Base-by-base conservation (phyloP, 2,888 invertebrate genomes). In the Xestia c-nigrum region DNA sequence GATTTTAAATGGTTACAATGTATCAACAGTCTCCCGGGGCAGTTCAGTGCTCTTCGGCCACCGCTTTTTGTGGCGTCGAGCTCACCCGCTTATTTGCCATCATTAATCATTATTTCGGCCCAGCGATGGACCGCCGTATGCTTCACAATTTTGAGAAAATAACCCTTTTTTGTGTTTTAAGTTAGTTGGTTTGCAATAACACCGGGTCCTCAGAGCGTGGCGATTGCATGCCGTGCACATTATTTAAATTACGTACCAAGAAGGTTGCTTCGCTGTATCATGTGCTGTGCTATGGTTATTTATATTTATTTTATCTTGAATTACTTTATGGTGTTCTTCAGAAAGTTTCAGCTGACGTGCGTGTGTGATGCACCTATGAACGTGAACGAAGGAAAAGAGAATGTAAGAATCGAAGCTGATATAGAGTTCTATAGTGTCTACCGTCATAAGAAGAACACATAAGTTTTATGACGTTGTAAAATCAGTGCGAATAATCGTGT, bases 61-160 rank as follows among this genome's bases (percentile, higher is more conserved):
- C 82, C 88, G 88, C 90, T 96, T 96, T 96, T 95, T 95, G 91
- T 94, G 86, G 89, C 90, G 89, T 89, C 91, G 89, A 87, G 90
- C 94, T 93, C 94, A 97, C 95, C 97, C 96, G 97, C 96, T 97
- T 97, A 97, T 97, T 97, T 97, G 93, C 93, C 90, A 95, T 94
- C 97, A 97, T 97, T 96, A 97, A 97, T 97, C 97, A 97, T 96
- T 95, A 96, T 96, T 96, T 96, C 93, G 95, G 94, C 92, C 94
- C 94, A 93, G 92, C 92, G 89, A 89, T 92, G 93, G 93, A 90
- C 93, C 91, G 88, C 88, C 89, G 94, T 93, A 92, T 92, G 93
- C 92, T 91, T 93, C 92, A 94, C 94, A 94, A 95, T 95, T n/a
- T 96, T 96, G 92, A 94, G 94, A 95, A 95, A 96, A 96, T 95